Percentiles rank a stretch among this genome's conserved stretches.
Evolutionary conservation across 2,888 invertebrate genomes (phyloP).

Genomic region (Melieria crassipennis): DNA sequence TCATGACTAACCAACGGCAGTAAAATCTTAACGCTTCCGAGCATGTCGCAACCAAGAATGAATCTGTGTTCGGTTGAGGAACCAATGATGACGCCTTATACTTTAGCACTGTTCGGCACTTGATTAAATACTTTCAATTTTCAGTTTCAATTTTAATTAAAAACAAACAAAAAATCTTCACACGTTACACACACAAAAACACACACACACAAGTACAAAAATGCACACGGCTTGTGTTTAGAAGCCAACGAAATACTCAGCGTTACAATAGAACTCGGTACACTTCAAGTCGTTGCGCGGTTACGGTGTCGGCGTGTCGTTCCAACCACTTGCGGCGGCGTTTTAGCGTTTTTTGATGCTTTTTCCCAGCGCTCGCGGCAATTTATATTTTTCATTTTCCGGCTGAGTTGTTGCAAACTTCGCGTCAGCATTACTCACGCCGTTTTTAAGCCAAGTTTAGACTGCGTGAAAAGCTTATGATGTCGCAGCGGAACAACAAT

Average conservation of each 20-base stretch:
- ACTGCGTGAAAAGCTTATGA: too few species aligned
- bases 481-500: too few species aligned
- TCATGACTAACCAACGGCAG: background rate
- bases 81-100: too few species aligned
- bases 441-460: too few species aligned
- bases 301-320: background rate
- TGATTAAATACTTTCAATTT: background rate
- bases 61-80: background rate
- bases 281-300: background rate
- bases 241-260: conserved; percentile 8
- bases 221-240: conserved; percentile 10
- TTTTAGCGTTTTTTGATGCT: conserved; percentile 53
- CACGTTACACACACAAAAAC: background rate
- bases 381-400: conserved; percentile 63
- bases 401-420: conserved; percentile 56
- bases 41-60: background rate
- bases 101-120: background rate
- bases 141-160: too few species aligned
- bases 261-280: conserved; percentile 6
- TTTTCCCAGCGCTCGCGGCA: conserved; percentile 55
- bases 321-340: conserved; percentile 47
- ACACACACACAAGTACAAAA: conserved; percentile 10
- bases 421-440: too few species aligned
- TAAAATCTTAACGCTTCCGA: background rate
- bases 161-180: conserved; percentile 18